phyloP scores from a whole-genome alignment of 2,888 invertebrate species.

The Apamea sordens region DNA sequence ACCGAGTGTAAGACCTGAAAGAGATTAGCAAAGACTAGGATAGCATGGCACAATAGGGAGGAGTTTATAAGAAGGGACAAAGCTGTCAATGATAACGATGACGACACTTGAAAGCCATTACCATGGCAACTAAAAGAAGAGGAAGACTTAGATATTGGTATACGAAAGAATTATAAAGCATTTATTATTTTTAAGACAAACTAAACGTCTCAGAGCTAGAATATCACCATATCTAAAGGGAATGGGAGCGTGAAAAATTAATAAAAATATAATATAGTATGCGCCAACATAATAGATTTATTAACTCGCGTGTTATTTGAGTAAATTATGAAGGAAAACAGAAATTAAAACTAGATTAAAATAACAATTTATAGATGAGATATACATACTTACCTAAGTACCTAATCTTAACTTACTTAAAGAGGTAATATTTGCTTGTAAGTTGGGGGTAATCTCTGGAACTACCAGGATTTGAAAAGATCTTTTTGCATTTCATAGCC shows the following conservation, averaged over 20 bases:
- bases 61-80: background rate
- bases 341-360: background rate
- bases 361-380: background rate
- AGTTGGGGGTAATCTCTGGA: no score
- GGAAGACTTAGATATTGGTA: background rate
- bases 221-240: background rate
- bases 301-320: slow-evolving; percentile 20
- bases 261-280: slow-evolving; percentile 9
- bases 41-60: background rate
- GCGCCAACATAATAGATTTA: slow-evolving; percentile 18
- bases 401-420: no score
- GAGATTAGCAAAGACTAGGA: background rate
- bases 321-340: slow-evolving; percentile 10
- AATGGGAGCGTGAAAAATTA: slow-evolving; percentile 10
- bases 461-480: no score
- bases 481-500: no score
- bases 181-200: background rate
- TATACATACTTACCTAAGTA: no score
- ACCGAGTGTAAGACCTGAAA: background rate
- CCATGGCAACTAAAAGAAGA: background rate
- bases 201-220: slow-evolving; percentile 1
- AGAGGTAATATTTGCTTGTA: no score
- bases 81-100: background rate
- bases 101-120: background rate
- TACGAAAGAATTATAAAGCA: background rate